A percentile compares a stretch with the other conserved stretches of the same genome.
Evolutionary conservation across 2,113 vertebrate genomes (phyloP).

Genomic region (Gnathonemus longibarbis): DNA sequence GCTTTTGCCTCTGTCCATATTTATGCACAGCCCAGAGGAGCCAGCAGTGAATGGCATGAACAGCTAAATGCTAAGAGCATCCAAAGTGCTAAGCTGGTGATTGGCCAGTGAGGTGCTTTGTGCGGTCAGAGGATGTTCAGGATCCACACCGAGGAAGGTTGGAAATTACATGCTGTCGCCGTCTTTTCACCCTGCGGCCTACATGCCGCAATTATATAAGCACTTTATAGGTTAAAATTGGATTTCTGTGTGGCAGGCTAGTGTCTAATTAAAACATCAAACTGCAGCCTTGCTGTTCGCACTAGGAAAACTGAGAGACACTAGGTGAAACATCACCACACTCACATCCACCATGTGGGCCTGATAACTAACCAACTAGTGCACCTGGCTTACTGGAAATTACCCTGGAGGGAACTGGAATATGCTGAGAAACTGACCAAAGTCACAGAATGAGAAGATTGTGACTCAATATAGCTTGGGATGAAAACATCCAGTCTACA

Average conservation of each 20-base stretch:
- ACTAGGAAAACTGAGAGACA: constrained; percentile 3
- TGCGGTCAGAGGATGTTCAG: constrained; percentile 40
- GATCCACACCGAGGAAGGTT: constrained; percentile 32
- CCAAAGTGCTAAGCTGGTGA: constrained; percentile 24
- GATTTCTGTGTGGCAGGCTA: constrained; percentile 7
- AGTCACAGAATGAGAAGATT: neutral
- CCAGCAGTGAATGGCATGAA: constrained; percentile 7
- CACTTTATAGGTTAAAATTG: constrained; percentile 27
- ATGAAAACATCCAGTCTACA: neutral
- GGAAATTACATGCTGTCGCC: constrained; percentile 55
- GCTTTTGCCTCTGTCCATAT: constrained; percentile 29
- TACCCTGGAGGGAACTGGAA: neutral
- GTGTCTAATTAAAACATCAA: constrained; percentile 52
- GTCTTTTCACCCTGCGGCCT: constrained; percentile 19
- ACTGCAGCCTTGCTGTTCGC: constrained; percentile 43
- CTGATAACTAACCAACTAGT: neutral
- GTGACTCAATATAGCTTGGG: neutral
- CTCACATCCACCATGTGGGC: neutral
- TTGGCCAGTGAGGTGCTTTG: constrained; percentile 38
- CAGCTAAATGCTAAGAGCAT: constrained; percentile 29
- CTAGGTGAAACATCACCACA: neutral
- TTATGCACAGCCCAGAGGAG: constrained; percentile 35
- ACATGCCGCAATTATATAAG: constrained; percentile 43
- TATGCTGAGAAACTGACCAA: neutral
- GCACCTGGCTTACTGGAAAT: neutral